Evolutionary conservation across 2,888 invertebrate species (phyloP).

Genomic region (Agrochola litura): DNA sequence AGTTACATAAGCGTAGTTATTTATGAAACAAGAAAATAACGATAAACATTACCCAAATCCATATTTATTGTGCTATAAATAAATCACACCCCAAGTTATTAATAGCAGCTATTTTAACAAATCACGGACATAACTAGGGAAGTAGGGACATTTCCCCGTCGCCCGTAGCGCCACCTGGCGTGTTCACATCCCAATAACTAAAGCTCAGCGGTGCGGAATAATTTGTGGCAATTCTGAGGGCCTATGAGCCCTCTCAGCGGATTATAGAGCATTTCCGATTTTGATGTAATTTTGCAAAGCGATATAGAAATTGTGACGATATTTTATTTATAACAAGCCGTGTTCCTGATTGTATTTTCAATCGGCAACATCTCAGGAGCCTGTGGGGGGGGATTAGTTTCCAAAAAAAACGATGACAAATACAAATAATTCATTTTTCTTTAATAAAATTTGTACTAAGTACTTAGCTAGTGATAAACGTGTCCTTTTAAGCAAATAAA

Average conservation of each 20-base stretch:
- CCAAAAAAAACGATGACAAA: neutral
- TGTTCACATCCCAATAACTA: slow-evolving; percentile 48
- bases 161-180: slow-evolving; percentile 45
- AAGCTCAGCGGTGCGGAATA: slow-evolving; percentile 44
- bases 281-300: neutral
- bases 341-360: neutral
- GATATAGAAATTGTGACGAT: slow-evolving; percentile 1
- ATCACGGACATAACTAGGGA: slow-evolving; percentile 30
- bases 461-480: no score
- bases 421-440: no score
- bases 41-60: neutral
- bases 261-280: slow-evolving; percentile 25
- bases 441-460: no score
- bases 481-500: no score
- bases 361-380: no score
- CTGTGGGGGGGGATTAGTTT: neutral
- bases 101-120: slow-evolving; percentile 41
- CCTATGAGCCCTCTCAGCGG: slow-evolving; percentile 6
- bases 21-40: neutral
- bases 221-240: slow-evolving; percentile 44
- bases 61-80: slow-evolving; percentile 14
- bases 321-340: neutral
- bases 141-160: slow-evolving; percentile 5
- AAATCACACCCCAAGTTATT: slow-evolving; percentile 12
- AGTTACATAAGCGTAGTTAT: neutral